These are phyloP conservation scores for Musca domestica DNA, from an alignment of 1,140 invertebrate genomes.

Conservation along the genomic window DNA sequence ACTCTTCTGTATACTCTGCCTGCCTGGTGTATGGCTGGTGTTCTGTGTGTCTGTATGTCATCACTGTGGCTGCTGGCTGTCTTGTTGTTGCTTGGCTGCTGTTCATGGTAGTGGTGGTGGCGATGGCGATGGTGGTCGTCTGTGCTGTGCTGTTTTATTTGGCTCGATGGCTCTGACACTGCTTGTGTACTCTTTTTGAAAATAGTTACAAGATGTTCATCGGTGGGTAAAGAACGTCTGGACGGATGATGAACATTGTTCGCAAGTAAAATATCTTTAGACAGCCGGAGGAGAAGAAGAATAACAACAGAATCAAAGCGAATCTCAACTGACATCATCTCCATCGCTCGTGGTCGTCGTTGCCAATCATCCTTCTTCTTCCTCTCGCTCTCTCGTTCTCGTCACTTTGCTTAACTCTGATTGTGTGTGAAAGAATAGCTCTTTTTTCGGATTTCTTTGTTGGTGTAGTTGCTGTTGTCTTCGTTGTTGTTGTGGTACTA, in stretches of 20 bases:
- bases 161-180: constrained; percentile 37
- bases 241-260: constrained; percentile 36
- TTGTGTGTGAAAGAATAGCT: too few species aligned
- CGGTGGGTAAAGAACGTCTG: constrained; percentile 52
- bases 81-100: constrained; percentile 11
- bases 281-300: too few species aligned
- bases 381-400: too few species aligned
- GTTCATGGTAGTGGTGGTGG: constrained; percentile 1
- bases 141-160: constrained; percentile 32
- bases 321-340: too few species aligned
- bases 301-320: too few species aligned
- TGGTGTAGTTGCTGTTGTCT: too few species aligned
- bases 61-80: constrained; percentile 20
- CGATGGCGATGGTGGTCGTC: neutral
- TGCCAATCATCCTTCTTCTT: too few species aligned
- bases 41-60: neutral
- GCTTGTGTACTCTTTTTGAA: constrained; percentile 52
- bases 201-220: constrained; percentile 54
- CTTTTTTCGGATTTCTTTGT: too few species aligned
- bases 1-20: neutral
- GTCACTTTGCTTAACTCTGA: too few species aligned
- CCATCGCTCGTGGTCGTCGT: too few species aligned
- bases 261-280: too few species aligned
- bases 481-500: too few species aligned
- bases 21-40: neutral